A percentile compares a stretch with the other conserved stretches of the same genome.
phyloP scores from a whole-genome alignment of 2,113 vertebrate species.

The zebrafish (Danio rerio) region DNA sequence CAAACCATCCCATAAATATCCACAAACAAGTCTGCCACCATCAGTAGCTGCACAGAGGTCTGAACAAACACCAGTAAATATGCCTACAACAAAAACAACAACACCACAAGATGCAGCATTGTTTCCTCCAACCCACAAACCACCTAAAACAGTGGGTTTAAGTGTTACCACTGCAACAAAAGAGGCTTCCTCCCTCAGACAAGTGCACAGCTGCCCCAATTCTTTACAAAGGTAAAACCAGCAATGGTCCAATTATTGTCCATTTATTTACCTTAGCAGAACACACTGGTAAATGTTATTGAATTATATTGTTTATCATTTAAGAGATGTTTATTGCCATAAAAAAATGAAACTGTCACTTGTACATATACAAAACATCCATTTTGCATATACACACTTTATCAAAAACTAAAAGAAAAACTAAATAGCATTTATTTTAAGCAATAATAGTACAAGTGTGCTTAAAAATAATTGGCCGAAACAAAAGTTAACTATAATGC shows the following conservation, averaged over 20 bases:
- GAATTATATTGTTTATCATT: too few relatives aligned
- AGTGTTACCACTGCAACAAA: slow-evolving; percentile 15
- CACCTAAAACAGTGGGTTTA: neutral
- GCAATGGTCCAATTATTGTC: neutral
- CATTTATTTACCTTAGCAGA: too few relatives aligned
- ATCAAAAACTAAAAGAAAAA: too few relatives aligned
- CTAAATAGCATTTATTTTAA: too few relatives aligned
- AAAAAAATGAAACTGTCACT: too few relatives aligned
- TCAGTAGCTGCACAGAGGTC: neutral
- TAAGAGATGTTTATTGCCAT: too few relatives aligned
- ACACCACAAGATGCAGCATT: slow-evolving; percentile 29
- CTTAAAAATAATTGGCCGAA: too few relatives aligned
- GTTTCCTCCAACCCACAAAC: neutral
- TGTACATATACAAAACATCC: too few relatives aligned
- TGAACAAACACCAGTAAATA: slow-evolving; percentile 27
- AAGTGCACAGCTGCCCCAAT: slow-evolving; percentile 60
- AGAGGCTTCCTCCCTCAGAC: slow-evolving; percentile 47
- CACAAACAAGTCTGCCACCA: neutral
- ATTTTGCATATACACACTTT: too few relatives aligned
- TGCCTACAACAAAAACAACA: neutral
- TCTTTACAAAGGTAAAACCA: slow-evolving; percentile 57
- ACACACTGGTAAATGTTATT: too few relatives aligned
- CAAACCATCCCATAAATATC: neutral
- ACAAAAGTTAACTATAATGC: too few relatives aligned
- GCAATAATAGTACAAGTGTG: too few relatives aligned